Base-by-base conservation (phyloP, 2,888 invertebrate species). In the Marasmarcha lunaedactyla region DNA sequence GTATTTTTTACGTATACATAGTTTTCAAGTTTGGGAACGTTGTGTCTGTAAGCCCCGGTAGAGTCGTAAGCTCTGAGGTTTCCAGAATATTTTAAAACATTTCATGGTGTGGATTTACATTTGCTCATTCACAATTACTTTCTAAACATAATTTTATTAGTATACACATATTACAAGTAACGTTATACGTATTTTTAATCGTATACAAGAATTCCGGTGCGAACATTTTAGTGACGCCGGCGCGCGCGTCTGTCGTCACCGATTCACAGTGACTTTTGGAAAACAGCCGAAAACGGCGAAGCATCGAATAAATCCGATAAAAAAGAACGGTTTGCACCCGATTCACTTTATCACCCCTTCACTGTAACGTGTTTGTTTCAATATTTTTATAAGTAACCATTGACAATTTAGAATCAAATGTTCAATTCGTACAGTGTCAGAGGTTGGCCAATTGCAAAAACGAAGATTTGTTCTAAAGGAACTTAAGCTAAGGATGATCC, bases 381-480 rank as follows among this genome's bases (percentile, higher is more conserved):
- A 48, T 51, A 38, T 36, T 35, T 9, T 11, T 30, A 40, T 39
- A 39, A 35, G 43, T 43, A 45, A 52, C 56, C 55, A 54, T 66
- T 55, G 30, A 20, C 57, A 62, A 56, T 59, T 59, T 62, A 56
- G 57, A 63, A 61, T 63, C 59, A 55, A 61, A 63, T n/a, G n/a
- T n/a, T 71, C 62, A 70, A 30, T 30, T n/a, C n/a, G n/a, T 74
- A 84, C 84, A 84, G 79, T 81, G 81, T 65, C 59, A 67, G 78
- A 77, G 79, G 81, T 72, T 83, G 84, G 84, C 84, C 84, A 83
- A 84, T 84, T 84, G 84, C 84, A 84, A 84, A 84, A 84, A 84
- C 84, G 84, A 84, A 84, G 84, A 78, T 84, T 84, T 84, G 68
- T 65, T 69, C 77, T 79, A 76, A 64, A 65, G 71, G 69, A 71